Evolutionary conservation across 2,888 invertebrate genomes (phyloP), one percentile per base, ranked within the genome.

Genomic region (Pardosa pseudoannulata): DNA sequence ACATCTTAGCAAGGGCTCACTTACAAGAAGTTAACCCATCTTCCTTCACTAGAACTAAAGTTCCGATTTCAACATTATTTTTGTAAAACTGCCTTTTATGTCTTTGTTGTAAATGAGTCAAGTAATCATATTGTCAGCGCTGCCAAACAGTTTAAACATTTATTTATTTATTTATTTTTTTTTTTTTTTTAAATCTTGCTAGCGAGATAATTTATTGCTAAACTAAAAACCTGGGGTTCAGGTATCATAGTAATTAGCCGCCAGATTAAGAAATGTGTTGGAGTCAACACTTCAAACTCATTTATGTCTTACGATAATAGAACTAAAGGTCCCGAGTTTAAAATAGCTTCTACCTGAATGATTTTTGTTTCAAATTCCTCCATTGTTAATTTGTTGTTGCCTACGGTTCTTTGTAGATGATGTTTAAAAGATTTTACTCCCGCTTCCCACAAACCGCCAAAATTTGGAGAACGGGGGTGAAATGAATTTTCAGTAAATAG

Each of bases 241-340:
- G 90, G 90, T 0, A 90, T 64, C 0, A 74, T 70, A 7, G 39
- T 75, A 0, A 90, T 76, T 3, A 90, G 73, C 29, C 62, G 31
- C 11, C 90, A 90, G 36, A 91, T 90, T 7, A 91, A 81, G 74
- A 91, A 90, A 87, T 91, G 90, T 16, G 89, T 90, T 6, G 91
- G 91, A 0, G 90, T 90, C 0, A 91, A 74, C 6, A 89, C 88
- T 29, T 70, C 81, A 6, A 88, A 56, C 62, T 90, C 89, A n/a
- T n/a, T n/a, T n/a, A n/a, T 88, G 81, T 89, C 90, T 2, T 73
- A 31, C 1, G 90, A 90, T 9, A n/a, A 90, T 73, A 29, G 89
- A 88, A 13, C 87, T 87, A 0, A 91, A n/a, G 1, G 71, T n/a
- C n/a, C n/a, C 9, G 90, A 90, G 78, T 91, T 91, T 2, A 90